Evolutionary conservation across 37 sponge, comb jelly and placozoan genomes (phyloP), one percentile per base, ranked within the genome.

Genomic region (Tethya wilhelma): DNA sequence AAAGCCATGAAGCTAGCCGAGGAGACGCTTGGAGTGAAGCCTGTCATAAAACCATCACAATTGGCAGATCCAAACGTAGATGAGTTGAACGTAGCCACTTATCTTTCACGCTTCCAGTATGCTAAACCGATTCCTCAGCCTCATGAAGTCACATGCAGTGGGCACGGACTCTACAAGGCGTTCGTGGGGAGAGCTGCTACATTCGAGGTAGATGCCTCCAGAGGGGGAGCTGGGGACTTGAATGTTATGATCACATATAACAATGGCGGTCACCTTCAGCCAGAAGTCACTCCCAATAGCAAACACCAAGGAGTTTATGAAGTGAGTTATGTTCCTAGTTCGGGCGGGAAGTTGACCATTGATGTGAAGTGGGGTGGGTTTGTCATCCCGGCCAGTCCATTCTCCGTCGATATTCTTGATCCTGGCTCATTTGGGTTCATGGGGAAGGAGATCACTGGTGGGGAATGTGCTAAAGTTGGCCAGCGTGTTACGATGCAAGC

Each of bases 11-110:
- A 86, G 31, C 20, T 90, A 46, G 90, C 87, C 17, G 81, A 90
- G 29, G 80, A 93, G 4, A 56, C 64, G 42, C 71, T 93, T 8
- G 85, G 77, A 3, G 81, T 96, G 0, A 75, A 87, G 30, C 90
- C 87, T 8, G 69, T 89, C 46, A 46, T 95, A 25, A 82, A 44
- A 23, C 74, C 96, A 0, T 37, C 75, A 1, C 80, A 86, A 45
- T 78, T 95, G 81, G 83, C 96, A 0, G 90, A 95, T 40, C 96
- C 96, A 0, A 63, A 78, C 12, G 90, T 92, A 17, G 96, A 95
- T 79, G 92, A 95, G 74, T 70, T 95, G 30, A 84, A 80, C 34
- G 79, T 92, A 22, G 82, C 72, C 44, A 89, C 90, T 0, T 95
- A 89, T 67, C 66, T 95, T 17, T 84, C 87, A 23, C 78, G 90